A percentile compares a stretch with the other conserved stretches of the same genome.
Evolutionary conservation across 2,113 vertebrate species (phyloP).

Genomic region (Haliaeetus leucogaster): DNA sequence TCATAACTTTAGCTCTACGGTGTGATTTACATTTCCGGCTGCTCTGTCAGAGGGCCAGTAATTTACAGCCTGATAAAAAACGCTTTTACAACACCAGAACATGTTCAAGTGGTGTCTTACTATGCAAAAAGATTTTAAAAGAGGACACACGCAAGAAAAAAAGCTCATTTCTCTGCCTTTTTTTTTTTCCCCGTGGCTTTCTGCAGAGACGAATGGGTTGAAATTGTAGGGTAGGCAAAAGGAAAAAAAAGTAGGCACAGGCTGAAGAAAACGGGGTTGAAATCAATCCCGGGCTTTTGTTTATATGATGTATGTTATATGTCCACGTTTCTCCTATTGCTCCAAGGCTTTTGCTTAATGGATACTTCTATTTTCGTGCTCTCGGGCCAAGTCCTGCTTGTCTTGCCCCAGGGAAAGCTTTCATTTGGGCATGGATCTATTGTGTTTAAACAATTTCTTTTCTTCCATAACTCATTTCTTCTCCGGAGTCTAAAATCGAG

Average conservation of each 20-base stretch:
- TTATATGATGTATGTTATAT: not conserved
- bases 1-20: slow-evolving; percentile 27
- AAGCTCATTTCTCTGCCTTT: not conserved
- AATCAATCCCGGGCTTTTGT: not conserved
- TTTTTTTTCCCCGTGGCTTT: not conserved
- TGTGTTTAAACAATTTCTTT: slow-evolving; percentile 41
- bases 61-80: slow-evolving; percentile 73
- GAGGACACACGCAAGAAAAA: not conserved
- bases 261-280: not conserved
- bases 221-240: not conserved
- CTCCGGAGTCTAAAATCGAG: not conserved
- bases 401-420: not conserved
- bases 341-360: not conserved
- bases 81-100: slow-evolving; percentile 58
- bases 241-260: not conserved
- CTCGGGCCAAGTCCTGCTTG: not conserved
- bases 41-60: slow-evolving; percentile 59
- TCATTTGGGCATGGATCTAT: not conserved
- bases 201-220: not conserved
- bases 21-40: slow-evolving; percentile 71
- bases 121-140: not conserved
- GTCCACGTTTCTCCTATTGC: not conserved
- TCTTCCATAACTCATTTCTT: slow-evolving; percentile 1
- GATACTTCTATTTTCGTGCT: not conserved
- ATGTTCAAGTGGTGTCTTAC: slow-evolving; percentile 55